A percentile compares a stretch with the other conserved stretches of the same genome.
Conservation (phyloP, 2,888 invertebrate genomes). For the Platerodrilus igneus region DNA sequence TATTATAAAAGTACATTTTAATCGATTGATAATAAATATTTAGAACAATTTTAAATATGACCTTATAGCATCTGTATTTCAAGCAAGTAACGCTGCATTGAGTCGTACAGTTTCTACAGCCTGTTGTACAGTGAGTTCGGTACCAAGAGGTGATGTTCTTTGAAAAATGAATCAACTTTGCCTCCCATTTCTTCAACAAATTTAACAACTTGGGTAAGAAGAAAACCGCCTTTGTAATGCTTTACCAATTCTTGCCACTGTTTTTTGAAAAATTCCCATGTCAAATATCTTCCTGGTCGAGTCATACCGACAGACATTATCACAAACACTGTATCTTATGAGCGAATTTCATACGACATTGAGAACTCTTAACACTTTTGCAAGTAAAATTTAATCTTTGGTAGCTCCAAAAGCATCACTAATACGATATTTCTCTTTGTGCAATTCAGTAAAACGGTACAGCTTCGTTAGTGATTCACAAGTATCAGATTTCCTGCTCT, state of each 20-base stretch:
- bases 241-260: slow-evolving; percentile 73
- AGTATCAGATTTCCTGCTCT: slow-evolving; percentile 60
- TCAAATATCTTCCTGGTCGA: slow-evolving; percentile 74
- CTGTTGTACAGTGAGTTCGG: slow-evolving; percentile 86
- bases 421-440: slow-evolving; percentile 91
- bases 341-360: slow-evolving; percentile 72
- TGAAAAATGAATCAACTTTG: slow-evolving; percentile 82
- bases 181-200: slow-evolving; percentile 71
- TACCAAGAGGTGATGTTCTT: slow-evolving; percentile 67
- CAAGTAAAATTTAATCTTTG: slow-evolving; percentile 64
- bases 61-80: slow-evolving; percentile 68
- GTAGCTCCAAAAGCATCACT: slow-evolving; percentile 79
- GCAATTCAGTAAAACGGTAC: slow-evolving; percentile 79
- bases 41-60: slow-evolving; percentile 21
- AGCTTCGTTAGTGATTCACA: slow-evolving; percentile 75
- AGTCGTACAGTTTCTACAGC: slow-evolving; percentile 86
- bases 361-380: slow-evolving; percentile 75
- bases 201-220: slow-evolving; percentile 78
- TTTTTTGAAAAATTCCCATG: slow-evolving; percentile 88
- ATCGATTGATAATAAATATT: too few species aligned
- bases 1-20: too few species aligned
- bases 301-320: slow-evolving; percentile 81
- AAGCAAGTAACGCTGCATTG: slow-evolving; percentile 80
- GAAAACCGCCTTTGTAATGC: slow-evolving; percentile 79
- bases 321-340: slow-evolving; percentile 88